Conservation (phyloP, 2,888 invertebrate genomes). For the Allolobophora icterica region DNA sequence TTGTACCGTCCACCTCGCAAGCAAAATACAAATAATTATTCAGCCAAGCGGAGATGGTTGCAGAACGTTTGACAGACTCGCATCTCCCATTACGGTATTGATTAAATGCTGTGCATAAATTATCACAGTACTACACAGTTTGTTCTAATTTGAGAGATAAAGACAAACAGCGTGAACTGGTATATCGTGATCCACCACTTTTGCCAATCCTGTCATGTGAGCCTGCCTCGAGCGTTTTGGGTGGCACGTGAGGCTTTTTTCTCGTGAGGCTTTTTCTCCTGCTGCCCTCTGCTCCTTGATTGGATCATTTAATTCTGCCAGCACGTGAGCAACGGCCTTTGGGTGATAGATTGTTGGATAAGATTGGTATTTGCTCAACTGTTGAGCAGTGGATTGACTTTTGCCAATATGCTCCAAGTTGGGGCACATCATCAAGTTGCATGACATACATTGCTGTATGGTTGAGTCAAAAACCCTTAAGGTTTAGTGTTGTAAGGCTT, state of each 20-base stretch:
- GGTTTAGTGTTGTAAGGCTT: neutral
- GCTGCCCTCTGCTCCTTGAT: neutral
- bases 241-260: slow-evolving; percentile 27
- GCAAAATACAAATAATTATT: slow-evolving; percentile 17
- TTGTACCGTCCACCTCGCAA: neutral
- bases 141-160: slow-evolving; percentile 6
- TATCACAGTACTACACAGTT: slow-evolving; percentile 6
- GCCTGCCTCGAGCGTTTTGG: neutral
- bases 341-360: slow-evolving; percentile 28
- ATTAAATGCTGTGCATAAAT: slow-evolving; percentile 17
- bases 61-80: neutral
- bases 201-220: slow-evolving; percentile 17
- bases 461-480: no score
- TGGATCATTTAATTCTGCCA: slow-evolving; percentile 4
- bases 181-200: neutral
- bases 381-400: neutral
- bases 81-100: slow-evolving; percentile 12
- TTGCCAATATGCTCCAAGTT: slow-evolving; percentile 26
- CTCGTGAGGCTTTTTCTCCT: neutral
- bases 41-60: slow-evolving; percentile 17
- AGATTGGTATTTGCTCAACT: slow-evolving; percentile 29
- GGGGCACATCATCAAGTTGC: neutral
- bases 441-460: no score
- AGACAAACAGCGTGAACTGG: neutral
- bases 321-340: slow-evolving; percentile 8